Base-by-base conservation (phyloP, 2,797 vertebrate species). In the Neosilurus mollespiculum region DNA sequence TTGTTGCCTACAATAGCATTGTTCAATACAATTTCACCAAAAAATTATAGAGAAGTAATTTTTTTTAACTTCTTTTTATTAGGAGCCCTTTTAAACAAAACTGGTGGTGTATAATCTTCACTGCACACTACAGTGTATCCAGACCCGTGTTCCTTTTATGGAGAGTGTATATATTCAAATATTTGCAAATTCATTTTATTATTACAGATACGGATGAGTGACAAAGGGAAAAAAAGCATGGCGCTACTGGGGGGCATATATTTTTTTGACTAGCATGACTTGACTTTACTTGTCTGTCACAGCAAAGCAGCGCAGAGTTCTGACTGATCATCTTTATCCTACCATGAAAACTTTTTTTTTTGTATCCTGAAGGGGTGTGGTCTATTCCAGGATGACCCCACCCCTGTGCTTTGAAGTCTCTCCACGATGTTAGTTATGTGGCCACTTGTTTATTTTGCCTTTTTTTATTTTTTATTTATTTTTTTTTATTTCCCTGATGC, bases 401-500 rank as follows among this genome's bases (percentile, higher is more conserved):
- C 37, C 76, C 61, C 37, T 26, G 10, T 11, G 12, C 24, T 75
- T 72, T 37, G 58, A 62, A 24, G 22, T 24, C 56, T 73, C 3
- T 18, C 18, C 51, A 30, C 9, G 15, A 16, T 15, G 9, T 30
- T 5, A 22, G 22, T 61, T 24, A 9, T 62, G 56, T 43, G 26
- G 73, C 18, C 4, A 56, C 14, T 58, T 78, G 10, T 65, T 65
- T 78, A 15, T 30, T 66, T 65, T 78, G 2, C 37, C 20, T 20
- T 4, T 59, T 77, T 76, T 6, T 10, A n/a, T n/a, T n/a, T n/a
- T n/a, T n/a, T n/a, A n/a, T n/a, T n/a, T n/a, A n/a, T 59, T 15
- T n/a, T 43, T 12, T 20, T 11, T 20, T 5, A 22, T 43, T 70
- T 67, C 75, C 73, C 61, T 56, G 81, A 78, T 34, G 70, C 75